These are phyloP conservation scores for Calypte anna DNA, from an alignment of 2,113 vertebrate species.

Conservation along the genomic window DNA sequence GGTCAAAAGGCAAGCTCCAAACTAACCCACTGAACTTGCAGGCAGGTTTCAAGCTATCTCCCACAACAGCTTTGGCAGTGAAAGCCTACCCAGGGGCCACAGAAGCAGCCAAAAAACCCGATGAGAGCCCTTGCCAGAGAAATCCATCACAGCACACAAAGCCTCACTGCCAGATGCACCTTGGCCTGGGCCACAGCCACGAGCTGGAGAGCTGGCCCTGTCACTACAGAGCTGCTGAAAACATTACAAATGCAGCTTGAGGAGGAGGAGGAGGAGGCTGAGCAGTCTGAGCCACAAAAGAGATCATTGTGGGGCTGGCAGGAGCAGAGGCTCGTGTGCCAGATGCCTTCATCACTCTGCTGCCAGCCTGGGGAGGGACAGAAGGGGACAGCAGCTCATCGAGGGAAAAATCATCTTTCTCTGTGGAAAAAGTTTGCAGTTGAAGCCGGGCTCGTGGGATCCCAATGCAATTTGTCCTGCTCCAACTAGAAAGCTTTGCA, in stretches of 20 bases:
- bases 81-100: neutral
- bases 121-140: neutral
- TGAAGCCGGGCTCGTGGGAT: slow-evolving; percentile 5
- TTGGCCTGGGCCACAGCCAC: slow-evolving; percentile 63
- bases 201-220: slow-evolving; percentile 10
- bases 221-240: slow-evolving; percentile 49
- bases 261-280: slow-evolving; percentile 30
- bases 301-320: slow-evolving; percentile 69
- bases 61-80: slow-evolving; percentile 23
- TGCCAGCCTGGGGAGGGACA: slow-evolving; percentile 54
- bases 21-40: slow-evolving; percentile 33
- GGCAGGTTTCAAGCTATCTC: slow-evolving; percentile 44
- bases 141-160: slow-evolving; percentile 48
- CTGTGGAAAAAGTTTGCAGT: neutral
- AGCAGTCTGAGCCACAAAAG: slow-evolving; percentile 57
- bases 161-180: slow-evolving; percentile 69
- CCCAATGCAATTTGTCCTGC: slow-evolving; percentile 29
- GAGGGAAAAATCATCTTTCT: slow-evolving; percentile 48
- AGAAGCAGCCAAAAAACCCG: neutral
- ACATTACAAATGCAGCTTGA: slow-evolving; percentile 1
- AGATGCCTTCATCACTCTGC: slow-evolving; percentile 70
- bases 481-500: slow-evolving; percentile 14
- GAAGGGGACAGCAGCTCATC: slow-evolving; percentile 7
- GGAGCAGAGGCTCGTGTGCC: slow-evolving; percentile 11
- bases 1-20: slow-evolving; percentile 64